Percentiles rank a stretch among this genome's conserved stretches.
These are phyloP conservation scores for Alitta virens DNA, from an alignment of 2,888 invertebrate genomes.

Conservation along the genomic window DNA sequence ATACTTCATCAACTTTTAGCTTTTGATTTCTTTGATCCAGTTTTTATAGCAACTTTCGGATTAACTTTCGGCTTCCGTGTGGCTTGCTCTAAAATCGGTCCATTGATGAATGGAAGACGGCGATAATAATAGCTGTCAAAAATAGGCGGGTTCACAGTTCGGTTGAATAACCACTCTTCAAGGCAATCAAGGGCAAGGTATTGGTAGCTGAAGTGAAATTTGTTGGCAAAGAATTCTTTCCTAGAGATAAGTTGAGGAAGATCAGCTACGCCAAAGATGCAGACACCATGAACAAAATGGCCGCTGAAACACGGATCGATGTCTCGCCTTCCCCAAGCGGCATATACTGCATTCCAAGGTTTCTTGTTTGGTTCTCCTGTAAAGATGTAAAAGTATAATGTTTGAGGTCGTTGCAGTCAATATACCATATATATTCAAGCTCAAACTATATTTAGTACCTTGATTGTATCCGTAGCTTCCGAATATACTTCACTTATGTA, in stretches of 20 bases:
- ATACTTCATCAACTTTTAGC: no score
- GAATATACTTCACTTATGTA: no score
- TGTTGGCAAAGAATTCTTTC: constrained; percentile 34
- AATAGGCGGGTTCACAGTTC: constrained; percentile 2
- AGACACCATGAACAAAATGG: constrained; percentile 30
- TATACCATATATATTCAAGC: no score
- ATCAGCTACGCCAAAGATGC: constrained; percentile 36
- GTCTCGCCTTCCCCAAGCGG: constrained; percentile 18
- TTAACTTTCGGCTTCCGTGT: not conserved
- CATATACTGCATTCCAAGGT: constrained; percentile 18
- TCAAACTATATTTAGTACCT: no score
- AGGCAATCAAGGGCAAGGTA: constrained; percentile 31
- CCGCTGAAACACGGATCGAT: constrained; percentile 23
- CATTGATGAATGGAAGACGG: not conserved
- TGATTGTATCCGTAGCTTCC: no score
- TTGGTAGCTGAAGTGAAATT: constrained; percentile 29
- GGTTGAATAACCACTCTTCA: constrained; percentile 10
- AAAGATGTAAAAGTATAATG: not conserved
- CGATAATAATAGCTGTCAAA: not conserved
- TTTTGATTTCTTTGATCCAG: no score
- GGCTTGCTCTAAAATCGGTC: not conserved
- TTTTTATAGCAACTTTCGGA: no score
- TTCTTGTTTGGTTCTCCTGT: constrained; percentile 11
- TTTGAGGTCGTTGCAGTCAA: no score
- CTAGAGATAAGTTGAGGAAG: constrained; percentile 20